Evolutionary conservation across 2,888 invertebrate genomes (phyloP), one percentile per base, ranked within the genome.

Genomic region (Lampropteryx suffumata): DNA sequence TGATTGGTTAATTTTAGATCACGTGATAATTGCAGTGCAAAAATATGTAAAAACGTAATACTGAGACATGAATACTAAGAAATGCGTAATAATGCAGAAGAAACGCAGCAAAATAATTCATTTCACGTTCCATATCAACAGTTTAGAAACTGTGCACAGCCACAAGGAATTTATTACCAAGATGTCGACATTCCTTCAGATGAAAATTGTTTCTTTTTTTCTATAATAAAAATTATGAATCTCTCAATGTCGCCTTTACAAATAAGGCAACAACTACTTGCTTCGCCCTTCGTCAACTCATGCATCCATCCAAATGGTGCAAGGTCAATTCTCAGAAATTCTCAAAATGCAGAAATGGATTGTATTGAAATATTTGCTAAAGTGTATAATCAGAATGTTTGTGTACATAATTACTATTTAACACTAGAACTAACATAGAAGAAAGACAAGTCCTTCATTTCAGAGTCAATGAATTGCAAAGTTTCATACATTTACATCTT

Each of bases 341-440:
- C n/a, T n/a, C n/a, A n/a, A n/a, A n/a, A 59, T 46, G 71, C 69
- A 68, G 67, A 69, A 65, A 66, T 73, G 66, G 60, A 70, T 68
- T 68, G 67, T 66, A 64, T 71, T 43, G 67, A 69, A 56, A 62
- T 72, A 50, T 70, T 71, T 36, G 34, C 71, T 59, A 73, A 69
- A 67, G 64, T 61, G 17, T 70, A 69, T 67, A 65, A 64, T 70
- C 67, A 71, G 71, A 71, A 73, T 67, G 40, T 73, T 68, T 72
- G 69, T 65, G 71, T 72, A 41, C 70, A 72, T 71, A 69, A 66
- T 52, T 43, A 34, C 39, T n/a, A n/a, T 67, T 28, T 67, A 66
- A 43, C 63, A 68, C 67, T 64, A 40, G 64, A 61, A 65, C 36
- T 63, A n/a, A 47, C 68, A 65, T 65, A 4, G 29, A 67, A 66